A percentile compares a stretch with the other conserved stretches of the same genome.
Conservation (phyloP, 1,140 invertebrate species). For the Parasteatoda tepidariorum region DNA sequence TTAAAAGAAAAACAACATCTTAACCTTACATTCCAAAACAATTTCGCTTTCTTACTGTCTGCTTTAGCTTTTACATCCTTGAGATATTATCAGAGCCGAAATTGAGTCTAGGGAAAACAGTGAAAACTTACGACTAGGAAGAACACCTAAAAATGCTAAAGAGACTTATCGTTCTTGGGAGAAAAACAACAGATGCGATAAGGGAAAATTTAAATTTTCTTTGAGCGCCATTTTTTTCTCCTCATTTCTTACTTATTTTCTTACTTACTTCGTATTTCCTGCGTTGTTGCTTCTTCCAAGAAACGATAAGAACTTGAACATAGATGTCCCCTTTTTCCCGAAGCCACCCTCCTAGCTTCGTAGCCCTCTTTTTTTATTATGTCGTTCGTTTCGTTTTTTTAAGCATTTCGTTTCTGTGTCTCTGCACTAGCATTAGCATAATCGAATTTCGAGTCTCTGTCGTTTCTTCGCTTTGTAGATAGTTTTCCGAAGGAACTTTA, state of each 20-base stretch:
- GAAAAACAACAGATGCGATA: conserved; percentile 56
- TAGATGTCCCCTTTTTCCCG: conserved; percentile 23
- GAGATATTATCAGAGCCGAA: conserved; percentile 31
- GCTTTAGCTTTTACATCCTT: not conserved
- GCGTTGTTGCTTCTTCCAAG: conserved; percentile 20
- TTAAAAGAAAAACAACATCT: too few species aligned
- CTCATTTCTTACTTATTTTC: conserved; percentile 1
- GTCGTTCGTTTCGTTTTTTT: conserved; percentile 25
- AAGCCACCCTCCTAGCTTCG: not conserved
- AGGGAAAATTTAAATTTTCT: conserved; percentile 51
- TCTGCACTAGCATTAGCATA: conserved; percentile 49
- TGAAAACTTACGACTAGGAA: conserved; percentile 21
- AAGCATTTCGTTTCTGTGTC: conserved; percentile 49
- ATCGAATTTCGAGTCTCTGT: conserved; percentile 47
- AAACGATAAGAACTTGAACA: conserved; percentile 45
- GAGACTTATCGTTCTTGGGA: not conserved
- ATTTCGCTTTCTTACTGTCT: too few species aligned
- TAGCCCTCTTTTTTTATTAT: not conserved
- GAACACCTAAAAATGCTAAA: conserved; percentile 39
- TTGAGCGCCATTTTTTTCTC: conserved; percentile 6
- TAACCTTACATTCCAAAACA: too few species aligned
- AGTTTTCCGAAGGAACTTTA: conserved; percentile 9
- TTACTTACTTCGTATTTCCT: conserved; percentile 11
- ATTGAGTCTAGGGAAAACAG: conserved; percentile 32
- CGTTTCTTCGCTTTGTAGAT: conserved; percentile 18